Evolutionary conservation across 1,140 invertebrate genomes (phyloP).

Genomic region (Nephila pilipes): DNA sequence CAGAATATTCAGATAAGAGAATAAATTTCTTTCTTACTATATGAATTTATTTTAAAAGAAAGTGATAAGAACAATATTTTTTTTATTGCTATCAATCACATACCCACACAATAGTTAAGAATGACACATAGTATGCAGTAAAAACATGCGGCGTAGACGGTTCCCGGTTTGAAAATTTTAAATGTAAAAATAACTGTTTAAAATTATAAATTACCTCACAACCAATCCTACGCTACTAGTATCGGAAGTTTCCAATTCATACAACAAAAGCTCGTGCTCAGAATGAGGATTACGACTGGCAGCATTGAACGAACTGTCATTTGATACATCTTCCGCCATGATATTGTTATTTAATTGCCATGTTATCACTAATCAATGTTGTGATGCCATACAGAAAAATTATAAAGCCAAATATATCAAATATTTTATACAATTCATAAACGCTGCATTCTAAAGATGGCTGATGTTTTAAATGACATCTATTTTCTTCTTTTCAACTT

Average conservation of each 20-base stretch:
- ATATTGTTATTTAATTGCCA: conserved; percentile 43
- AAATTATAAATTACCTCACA: conserved; percentile 83
- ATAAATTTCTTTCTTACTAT: not conserved
- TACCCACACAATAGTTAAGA: not conserved
- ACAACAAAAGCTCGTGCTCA: conserved; percentile 84
- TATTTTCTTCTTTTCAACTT: too few relatives aligned
- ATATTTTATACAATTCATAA: too few relatives aligned
- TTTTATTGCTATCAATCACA: not conserved
- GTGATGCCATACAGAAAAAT: conserved; percentile 57
- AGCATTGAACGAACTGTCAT: conserved; percentile 77
- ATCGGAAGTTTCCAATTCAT: conserved; percentile 86
- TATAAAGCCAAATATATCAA: too few relatives aligned
- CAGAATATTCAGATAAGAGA: not conserved
- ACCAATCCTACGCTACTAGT: conserved; percentile 85
- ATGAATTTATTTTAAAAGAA: not conserved
- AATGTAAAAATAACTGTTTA: not conserved
- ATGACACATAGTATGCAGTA: not conserved
- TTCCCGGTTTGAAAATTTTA: not conserved
- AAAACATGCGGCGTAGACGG: not conserved
- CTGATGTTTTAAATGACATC: too few relatives aligned
- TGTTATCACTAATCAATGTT: conserved; percentile 52
- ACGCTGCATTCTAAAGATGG: too few relatives aligned
- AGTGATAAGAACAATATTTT: not conserved
- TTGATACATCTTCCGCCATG: conserved; percentile 72
- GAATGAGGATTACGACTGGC: conserved; percentile 68